Base-by-base conservation (phyloP, 2,113 vertebrate genomes). In the Xiphophorus couchianus region DNA sequence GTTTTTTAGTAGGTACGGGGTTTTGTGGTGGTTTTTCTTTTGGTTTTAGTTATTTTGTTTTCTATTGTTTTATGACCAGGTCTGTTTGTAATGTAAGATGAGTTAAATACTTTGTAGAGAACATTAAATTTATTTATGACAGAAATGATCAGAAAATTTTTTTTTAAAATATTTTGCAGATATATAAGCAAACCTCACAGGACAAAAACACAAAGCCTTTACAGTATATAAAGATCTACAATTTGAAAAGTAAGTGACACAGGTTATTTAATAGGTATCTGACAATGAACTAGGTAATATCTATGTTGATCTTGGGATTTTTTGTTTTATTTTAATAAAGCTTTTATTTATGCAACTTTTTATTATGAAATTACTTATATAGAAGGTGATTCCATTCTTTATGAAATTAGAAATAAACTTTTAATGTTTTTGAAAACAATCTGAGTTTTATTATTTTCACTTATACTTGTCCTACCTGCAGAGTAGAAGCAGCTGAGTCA, bases 401-500 rank as follows among this genome's bases (percentile, higher is more conserved):
- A 1, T 58, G 19, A 58, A 25, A 54, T 54, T 54, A 9, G 2
- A 54, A 54, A 15, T 15, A 7, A 19, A 15, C 4, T 7, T 9
- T 22, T 25, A 8, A 54, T 17, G 42, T 25, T 58, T 10, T 10
- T 58, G 22, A n/a, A 58, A n/a, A 58, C 8, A 58, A 25, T 58
- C 0, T 25, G 25, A 25, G 0, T 58, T 25, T 58, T 28, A 3
- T 3, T 58, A 10, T n/a, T 51, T 22, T 9, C 19, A 51, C 19
- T 17, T 10, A 58, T 25, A 25, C 11, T 25, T 54, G 22, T n/a
- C 51, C 79, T 25, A 71, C 73, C 60, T 70, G 61, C 30, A 77
- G 42, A 63, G 74, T 77, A 7, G 74, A 77, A 35, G 74, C 66
- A 63, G 69, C 48, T 0, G 54, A 35, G 67, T 70, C 74, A 69